phyloP scores from a whole-genome alignment of 2,113 vertebrate genomes.

The Hydrolagus affinis region DNA sequence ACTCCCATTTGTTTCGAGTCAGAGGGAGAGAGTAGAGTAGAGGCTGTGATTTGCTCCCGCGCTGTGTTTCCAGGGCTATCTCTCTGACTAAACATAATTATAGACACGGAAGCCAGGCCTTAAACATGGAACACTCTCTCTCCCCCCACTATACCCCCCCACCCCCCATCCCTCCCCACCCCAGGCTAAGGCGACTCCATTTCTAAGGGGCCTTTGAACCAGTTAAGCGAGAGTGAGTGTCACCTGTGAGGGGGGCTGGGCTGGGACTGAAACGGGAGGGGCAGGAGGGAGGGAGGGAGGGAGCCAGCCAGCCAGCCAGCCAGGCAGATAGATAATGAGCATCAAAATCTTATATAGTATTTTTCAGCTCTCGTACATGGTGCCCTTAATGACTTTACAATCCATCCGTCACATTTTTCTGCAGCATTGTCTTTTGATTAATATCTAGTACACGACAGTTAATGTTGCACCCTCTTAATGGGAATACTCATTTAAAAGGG shows the following conservation, averaged over 20 bases:
- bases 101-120: background rate
- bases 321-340: slow-evolving; percentile 19
- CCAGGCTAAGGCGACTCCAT: too few relatives aligned
- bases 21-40: too few relatives aligned
- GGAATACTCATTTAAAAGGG: slow-evolving; percentile 31
- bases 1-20: too few relatives aligned
- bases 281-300: too few relatives aligned
- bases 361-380: background rate
- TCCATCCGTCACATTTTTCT: slow-evolving; percentile 32
- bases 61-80: background rate
- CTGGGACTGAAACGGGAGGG: too few relatives aligned
- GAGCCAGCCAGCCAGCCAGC: too few relatives aligned
- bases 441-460: slow-evolving; percentile 24
- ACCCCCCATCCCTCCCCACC: too few relatives aligned
- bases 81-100: background rate
- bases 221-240: too few relatives aligned
- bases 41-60: too few relatives aligned
- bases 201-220: too few relatives aligned
- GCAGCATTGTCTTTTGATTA: slow-evolving; percentile 32
- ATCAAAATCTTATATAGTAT: slow-evolving; percentile 33
- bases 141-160: too few relatives aligned
- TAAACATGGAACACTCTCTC: background rate
- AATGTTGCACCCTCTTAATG: slow-evolving; percentile 28
- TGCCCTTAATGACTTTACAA: slow-evolving; percentile 24
- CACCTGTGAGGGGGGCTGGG: too few relatives aligned